phyloP scores from a whole-genome alignment of 2,797 vertebrate genomes.

The Tolypeutes matacus region DNA sequence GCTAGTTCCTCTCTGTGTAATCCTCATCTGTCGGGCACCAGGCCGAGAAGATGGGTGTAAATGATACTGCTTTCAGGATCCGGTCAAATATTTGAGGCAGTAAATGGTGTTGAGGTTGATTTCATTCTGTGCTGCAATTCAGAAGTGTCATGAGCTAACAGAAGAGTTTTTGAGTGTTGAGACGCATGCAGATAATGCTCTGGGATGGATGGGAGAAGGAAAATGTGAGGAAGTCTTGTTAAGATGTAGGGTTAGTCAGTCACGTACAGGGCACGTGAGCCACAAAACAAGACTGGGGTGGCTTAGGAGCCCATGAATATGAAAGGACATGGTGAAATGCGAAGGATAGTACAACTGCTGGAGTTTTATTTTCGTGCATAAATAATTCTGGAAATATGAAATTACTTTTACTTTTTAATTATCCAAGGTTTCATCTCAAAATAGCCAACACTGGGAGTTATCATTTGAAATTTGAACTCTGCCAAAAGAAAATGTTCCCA shows the following conservation, averaged over 20 bases:
- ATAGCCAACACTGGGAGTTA: not conserved
- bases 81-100: slow-evolving; percentile 4
- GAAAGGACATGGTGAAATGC: not conserved
- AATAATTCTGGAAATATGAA: not conserved
- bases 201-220: not conserved
- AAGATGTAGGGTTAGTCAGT: not conserved
- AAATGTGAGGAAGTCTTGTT: not conserved
- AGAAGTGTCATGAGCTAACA: slow-evolving; percentile 72
- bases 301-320: not conserved
- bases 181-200: slow-evolving; percentile 35
- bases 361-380: not conserved
- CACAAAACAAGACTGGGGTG: not conserved
- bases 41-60: slow-evolving; percentile 48
- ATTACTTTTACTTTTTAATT: not conserved
- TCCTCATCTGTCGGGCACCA: not conserved
- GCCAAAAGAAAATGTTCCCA: not conserved
- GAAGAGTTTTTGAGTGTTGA: slow-evolving; percentile 71
- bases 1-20: slow-evolving; percentile 18
- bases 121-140: slow-evolving; percentile 16
- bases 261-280: rapidly evolving
- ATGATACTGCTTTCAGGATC: slow-evolving; percentile 35
- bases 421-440: not conserved
- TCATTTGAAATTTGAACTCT: not conserved
- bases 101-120: slow-evolving; percentile 58
- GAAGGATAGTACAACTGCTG: not conserved